Evolutionary conservation across 2,888 invertebrate species (phyloP), one percentile per base, ranked within the genome.

Genomic region (Prenolepis imparis): DNA sequence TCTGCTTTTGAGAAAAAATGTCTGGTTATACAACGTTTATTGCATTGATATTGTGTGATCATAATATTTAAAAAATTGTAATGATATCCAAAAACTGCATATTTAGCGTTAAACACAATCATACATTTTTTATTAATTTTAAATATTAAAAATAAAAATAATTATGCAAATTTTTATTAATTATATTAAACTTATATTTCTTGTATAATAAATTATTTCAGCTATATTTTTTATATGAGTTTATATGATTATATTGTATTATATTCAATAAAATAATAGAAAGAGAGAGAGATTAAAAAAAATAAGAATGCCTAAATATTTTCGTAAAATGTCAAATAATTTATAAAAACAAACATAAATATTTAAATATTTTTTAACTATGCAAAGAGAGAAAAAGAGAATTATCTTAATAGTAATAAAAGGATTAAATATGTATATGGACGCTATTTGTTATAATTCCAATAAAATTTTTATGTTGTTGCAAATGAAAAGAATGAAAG

Each of bases 401-500:
- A 1, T 15, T 44, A 44, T 61, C 21, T 36, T 36, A 36, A 28
- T 32, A 15, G 3, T 2, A n/a, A 63, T 24, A 24, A 75, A 52
- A 52, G 12, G 5, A 64, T 64, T 63, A 52, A 52, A 18, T 61
- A n/a, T 39, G 3, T 21, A 5, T 77, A 67, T 41, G 28, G n/a
- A 15, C 36, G 39, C 36, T 55, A 41, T 55, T 64, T 55, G 6
- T 41, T 39, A 28, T 57, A 32, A 57, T 59, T 44, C 21, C 21
- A 59, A 36, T 61, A 61, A 80, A 28, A 68, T 67, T 80, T 70
- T 68, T 80, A 21, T 70, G 44, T 68, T 24, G 59, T 18, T 55
- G 55, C 41, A 8, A 32, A 6, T 70, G 44, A 80, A 70, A 59
- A 70, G 12, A 48, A 80, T 80, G 48, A 44, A 68, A 61, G 15